Percentiles rank a stretch among this genome's conserved stretches.
Evolutionary conservation across 2,888 invertebrate genomes (phyloP).

Genomic region (Stegana nigrithorax): DNA sequence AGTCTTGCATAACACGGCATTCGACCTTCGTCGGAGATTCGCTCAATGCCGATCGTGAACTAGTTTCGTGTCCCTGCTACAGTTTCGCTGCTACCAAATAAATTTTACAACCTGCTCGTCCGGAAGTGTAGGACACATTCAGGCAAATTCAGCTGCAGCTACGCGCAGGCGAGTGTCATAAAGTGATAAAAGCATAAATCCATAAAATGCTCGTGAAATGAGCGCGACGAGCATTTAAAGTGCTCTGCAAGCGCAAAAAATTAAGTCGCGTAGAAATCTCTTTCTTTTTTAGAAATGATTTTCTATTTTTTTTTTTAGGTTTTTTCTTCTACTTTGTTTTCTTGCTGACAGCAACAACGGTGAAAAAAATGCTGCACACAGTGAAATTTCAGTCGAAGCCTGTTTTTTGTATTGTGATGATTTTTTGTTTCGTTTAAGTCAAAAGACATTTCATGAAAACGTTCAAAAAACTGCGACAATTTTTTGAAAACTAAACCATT

Average conservation of each 20-base stretch:
- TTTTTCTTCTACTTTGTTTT: slow-evolving; percentile 28
- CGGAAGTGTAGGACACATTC: no score
- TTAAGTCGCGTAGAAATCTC: slow-evolving; percentile 48
- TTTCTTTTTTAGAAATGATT: slow-evolving; percentile 48
- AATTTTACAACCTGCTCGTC: slow-evolving; percentile 49
- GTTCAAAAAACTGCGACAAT: slow-evolving; percentile 1
- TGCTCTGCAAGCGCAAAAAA: slow-evolving; percentile 40
- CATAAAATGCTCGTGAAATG: slow-evolving; percentile 40
- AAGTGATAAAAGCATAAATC: slow-evolving; percentile 58
- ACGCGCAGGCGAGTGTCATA: slow-evolving; percentile 40
- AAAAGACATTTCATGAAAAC: slow-evolving; percentile 43
- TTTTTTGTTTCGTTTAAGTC: slow-evolving; percentile 3
- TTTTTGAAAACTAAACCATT: slow-evolving; percentile 52
- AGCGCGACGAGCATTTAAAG: slow-evolving; percentile 43
- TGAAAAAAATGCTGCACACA: slow-evolving; percentile 3
- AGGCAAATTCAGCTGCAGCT: no score
- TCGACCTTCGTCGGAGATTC: not conserved
- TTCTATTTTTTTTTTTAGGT: slow-evolving; percentile 40
- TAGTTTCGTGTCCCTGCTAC: slow-evolving; percentile 37
- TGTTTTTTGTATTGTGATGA: slow-evolving; percentile 5
- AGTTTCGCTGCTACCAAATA: slow-evolving; percentile 55
- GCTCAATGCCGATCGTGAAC: slow-evolving; percentile 17
- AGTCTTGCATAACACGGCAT: slow-evolving; percentile 5
- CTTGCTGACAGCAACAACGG: slow-evolving; percentile 12
- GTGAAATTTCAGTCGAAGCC: not conserved